Percentiles rank a stretch among this genome's conserved stretches.
These are phyloP conservation scores for Stenoptilia bipunctidactyla DNA, from an alignment of 2,888 invertebrate genomes.

Conservation along the genomic window DNA sequence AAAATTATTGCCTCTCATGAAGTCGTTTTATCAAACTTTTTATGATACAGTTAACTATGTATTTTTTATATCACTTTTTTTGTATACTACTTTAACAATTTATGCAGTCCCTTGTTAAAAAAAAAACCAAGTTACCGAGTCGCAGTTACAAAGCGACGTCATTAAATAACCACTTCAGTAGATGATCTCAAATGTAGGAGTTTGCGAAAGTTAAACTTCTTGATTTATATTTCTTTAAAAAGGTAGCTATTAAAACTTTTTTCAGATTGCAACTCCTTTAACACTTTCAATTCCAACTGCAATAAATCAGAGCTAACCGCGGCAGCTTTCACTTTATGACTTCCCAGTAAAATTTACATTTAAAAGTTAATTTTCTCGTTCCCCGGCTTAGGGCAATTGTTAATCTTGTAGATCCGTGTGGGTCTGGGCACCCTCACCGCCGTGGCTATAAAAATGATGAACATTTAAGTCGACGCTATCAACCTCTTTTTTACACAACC, in stretches of 20 bases:
- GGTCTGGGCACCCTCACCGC: slow-evolving; percentile 11
- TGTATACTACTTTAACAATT: no score
- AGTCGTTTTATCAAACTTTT: no score
- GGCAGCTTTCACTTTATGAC: slow-evolving; percentile 67
- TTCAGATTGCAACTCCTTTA: slow-evolving; percentile 68
- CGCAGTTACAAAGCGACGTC: slow-evolving; percentile 34
- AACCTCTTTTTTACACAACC: slow-evolving; percentile 9
- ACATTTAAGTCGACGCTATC: slow-evolving; percentile 20
- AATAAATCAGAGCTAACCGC: slow-evolving; percentile 67
- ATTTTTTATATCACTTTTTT: no score
- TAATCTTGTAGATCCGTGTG: slow-evolving; percentile 52
- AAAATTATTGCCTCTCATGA: no score
- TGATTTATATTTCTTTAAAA: slow-evolving; percentile 69
- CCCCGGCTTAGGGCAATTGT: slow-evolving; percentile 55
- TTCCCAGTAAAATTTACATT: slow-evolving; percentile 70
- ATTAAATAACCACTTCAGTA: slow-evolving; percentile 49
- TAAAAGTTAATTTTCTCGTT: slow-evolving; percentile 67
- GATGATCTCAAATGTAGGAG: slow-evolving; percentile 55
- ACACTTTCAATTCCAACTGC: slow-evolving; percentile 66
- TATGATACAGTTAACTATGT: no score
- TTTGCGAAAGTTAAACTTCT: slow-evolving; percentile 50
- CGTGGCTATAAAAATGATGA: slow-evolving; percentile 33
- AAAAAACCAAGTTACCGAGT: no score
- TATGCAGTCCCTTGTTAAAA: no score
- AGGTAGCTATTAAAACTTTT: slow-evolving; percentile 70